phyloP scores from a whole-genome alignment of 2,888 invertebrate species.

The Ischnura elegans region DNA sequence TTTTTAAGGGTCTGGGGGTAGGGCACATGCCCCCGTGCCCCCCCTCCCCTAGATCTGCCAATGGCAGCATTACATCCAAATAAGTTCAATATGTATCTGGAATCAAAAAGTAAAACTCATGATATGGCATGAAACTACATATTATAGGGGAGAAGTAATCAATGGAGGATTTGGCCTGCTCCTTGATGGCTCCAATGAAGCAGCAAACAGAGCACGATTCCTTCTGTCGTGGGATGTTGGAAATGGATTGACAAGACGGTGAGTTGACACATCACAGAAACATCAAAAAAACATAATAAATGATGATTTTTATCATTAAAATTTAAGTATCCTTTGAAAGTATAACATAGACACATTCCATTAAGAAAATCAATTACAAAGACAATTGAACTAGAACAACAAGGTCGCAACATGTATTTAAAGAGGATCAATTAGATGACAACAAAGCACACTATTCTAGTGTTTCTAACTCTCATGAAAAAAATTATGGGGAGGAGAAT shows the following conservation, averaged over 20 bases:
- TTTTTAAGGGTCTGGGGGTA: too few species aligned
- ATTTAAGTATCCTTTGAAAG: neutral
- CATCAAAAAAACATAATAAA: neutral
- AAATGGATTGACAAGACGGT: constrained; percentile 80
- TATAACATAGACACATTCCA: too few species aligned
- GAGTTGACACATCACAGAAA: neutral
- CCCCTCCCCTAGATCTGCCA: too few species aligned
- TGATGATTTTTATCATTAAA: neutral
- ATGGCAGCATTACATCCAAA: too few species aligned
- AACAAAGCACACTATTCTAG: too few species aligned
- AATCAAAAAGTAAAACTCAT: neutral
- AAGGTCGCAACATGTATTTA: too few species aligned
- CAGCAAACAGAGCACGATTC: constrained; percentile 77
- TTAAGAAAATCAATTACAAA: neutral
- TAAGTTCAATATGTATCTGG: too few species aligned
- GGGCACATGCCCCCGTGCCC: too few species aligned
- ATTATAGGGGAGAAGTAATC: constrained; percentile 81
- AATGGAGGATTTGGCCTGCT: constrained; percentile 84
- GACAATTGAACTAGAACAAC: too few species aligned
- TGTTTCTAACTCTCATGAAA: too few species aligned
- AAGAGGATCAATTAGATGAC: too few species aligned
- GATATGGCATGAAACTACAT: neutral
- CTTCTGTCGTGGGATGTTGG: constrained; percentile 83
- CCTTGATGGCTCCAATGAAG: constrained; percentile 80
- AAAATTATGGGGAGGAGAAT: too few species aligned